A percentile compares a stretch with the other conserved stretches of the same genome.
phyloP scores from a whole-genome alignment of 2,113 vertebrate species.

The Myiagra hebetior region DNA sequence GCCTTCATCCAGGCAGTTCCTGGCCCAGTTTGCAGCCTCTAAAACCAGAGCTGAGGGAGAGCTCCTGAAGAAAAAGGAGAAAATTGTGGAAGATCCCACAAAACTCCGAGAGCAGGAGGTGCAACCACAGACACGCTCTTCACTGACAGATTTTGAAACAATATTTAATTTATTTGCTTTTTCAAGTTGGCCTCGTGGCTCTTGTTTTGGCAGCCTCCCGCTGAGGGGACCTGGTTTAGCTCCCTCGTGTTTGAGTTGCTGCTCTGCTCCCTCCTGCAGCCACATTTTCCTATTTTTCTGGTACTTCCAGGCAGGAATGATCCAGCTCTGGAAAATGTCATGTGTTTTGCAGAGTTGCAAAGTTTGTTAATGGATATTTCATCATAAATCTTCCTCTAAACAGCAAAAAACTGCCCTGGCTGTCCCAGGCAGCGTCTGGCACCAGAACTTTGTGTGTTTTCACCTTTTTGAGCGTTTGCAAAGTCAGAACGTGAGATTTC shows the following conservation, averaged over 20 bases:
- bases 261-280: not conserved
- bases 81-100: accelerated
- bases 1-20: not conserved
- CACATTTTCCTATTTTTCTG: not conserved
- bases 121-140: not conserved
- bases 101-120: not conserved
- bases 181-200: not conserved
- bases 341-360: not conserved
- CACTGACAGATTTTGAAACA: not conserved
- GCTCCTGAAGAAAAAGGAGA: not conserved
- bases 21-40: not conserved
- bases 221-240: not conserved
- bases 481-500: not conserved
- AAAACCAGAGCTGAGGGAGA: not conserved
- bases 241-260: not conserved
- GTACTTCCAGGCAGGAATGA: not conserved
- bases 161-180: not conserved
- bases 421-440: not conserved
- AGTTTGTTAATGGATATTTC: not conserved
- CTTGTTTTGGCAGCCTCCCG: not conserved
- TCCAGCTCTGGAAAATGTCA: not conserved
- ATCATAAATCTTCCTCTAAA: not conserved
- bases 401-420: not conserved
- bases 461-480: not conserved
- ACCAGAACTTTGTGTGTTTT: not conserved